Conservation (phyloP, 2,888 invertebrate genomes). For the Listrodromus nycthemerus region DNA sequence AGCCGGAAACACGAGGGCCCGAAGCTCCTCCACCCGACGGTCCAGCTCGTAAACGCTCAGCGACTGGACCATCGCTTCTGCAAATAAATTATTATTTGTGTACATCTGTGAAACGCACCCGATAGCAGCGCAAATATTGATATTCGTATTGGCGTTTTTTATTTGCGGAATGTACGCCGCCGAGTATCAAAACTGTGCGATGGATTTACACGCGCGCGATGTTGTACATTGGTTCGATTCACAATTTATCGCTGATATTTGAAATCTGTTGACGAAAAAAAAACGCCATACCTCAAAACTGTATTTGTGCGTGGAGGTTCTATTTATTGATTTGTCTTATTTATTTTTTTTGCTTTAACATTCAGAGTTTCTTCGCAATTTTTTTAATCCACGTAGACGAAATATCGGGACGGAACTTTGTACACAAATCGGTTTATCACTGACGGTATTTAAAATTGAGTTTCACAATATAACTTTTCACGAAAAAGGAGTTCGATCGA, state of each 20-base stretch:
- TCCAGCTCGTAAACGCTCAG: conserved; percentile 95
- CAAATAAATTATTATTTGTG: conserved; percentile 47
- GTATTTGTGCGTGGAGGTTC: background rate
- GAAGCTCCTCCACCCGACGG: conserved; percentile 91
- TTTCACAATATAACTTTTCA: too few relatives aligned
- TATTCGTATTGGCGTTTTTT: background rate
- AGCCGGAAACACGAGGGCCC: conserved; percentile 91
- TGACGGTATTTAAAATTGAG: too few relatives aligned
- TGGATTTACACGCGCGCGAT: background rate
- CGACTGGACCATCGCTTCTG: conserved; percentile 89
- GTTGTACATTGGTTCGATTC: background rate
- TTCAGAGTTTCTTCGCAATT: background rate
- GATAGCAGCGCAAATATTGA: background rate
- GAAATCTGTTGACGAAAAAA: background rate
- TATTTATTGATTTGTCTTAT: too few relatives aligned
- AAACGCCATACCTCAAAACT: background rate
- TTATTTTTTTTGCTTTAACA: too few relatives aligned
- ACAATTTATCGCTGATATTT: background rate
- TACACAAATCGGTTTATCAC: too few relatives aligned
- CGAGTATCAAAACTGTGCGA: background rate
- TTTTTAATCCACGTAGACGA: background rate
- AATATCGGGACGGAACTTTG: too few relatives aligned
- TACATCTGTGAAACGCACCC: background rate
- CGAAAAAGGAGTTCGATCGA: too few relatives aligned
- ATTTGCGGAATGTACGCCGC: background rate